A percentile compares a stretch with the other conserved stretches of the same genome.
These are phyloP conservation scores for Tamias sibiricus DNA, from an alignment of 2,113 vertebrate genomes.

Conservation along the genomic window DNA sequence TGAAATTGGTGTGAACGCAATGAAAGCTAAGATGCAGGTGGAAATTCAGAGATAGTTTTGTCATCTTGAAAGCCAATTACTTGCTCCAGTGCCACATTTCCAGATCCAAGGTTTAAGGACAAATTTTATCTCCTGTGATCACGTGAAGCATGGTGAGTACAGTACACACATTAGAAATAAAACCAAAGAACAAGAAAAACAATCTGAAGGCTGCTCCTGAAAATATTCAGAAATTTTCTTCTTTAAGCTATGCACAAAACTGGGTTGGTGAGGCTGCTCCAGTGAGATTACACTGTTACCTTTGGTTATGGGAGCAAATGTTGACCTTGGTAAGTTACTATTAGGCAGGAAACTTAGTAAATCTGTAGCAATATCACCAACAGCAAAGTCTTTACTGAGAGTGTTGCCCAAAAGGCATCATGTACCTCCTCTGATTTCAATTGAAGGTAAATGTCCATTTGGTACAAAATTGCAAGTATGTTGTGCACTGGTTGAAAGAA, in stretches of 20 bases:
- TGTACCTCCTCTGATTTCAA: not conserved
- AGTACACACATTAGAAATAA: constrained; percentile 66
- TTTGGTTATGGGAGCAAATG: constrained; percentile 9
- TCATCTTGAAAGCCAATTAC: constrained; percentile 81
- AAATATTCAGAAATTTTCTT: constrained; percentile 60
- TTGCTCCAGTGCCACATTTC: constrained; percentile 78
- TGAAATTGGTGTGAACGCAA: constrained; percentile 70
- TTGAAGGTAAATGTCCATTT: not conserved
- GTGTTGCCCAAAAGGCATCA: not conserved
- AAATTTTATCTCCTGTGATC: constrained; percentile 71
- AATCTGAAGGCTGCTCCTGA: constrained; percentile 39
- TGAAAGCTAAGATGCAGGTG: constrained; percentile 75
- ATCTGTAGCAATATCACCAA: not conserved
- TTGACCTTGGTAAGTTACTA: constrained; percentile 6
- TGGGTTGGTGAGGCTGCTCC: not conserved
- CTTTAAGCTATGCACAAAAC: not conserved
- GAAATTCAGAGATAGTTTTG: constrained; percentile 76
- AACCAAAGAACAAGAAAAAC: constrained; percentile 61
- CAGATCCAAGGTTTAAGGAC: constrained; percentile 69
- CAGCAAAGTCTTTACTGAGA: not conserved
- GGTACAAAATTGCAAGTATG: not conserved
- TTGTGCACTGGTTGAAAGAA: not conserved
- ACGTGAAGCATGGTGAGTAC: constrained; percentile 52
- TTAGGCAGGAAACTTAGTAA: constrained; percentile 40
- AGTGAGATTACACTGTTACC: not conserved